A percentile compares a stretch with the other conserved stretches of the same genome.
These are phyloP conservation scores for Halesus radiatus DNA, from an alignment of 1,140 invertebrate species.

Conservation along the genomic window DNA sequence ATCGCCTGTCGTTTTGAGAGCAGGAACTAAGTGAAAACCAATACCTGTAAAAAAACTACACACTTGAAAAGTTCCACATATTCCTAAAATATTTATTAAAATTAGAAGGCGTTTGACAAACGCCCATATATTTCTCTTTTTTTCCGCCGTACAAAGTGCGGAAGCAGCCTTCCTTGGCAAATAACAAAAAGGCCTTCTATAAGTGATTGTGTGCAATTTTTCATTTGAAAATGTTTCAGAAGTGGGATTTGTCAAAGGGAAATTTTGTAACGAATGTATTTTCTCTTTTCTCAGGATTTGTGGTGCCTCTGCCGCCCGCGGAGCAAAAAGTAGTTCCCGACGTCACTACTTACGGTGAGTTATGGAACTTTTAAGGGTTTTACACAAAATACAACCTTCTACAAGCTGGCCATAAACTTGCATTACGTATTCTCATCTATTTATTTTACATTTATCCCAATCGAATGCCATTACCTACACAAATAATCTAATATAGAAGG, in stretches of 20 bases:
- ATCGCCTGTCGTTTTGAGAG: too few relatives aligned
- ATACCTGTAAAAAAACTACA: too few relatives aligned
- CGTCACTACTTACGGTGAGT: constrained; percentile 54
- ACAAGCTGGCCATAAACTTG: background rate
- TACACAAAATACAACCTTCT: constrained; percentile 27
- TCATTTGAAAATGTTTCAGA: constrained; percentile 26
- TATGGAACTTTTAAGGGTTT: constrained; percentile 33
- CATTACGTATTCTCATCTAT: background rate
- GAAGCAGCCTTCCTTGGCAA: too few relatives aligned
- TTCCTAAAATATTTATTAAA: too few relatives aligned
- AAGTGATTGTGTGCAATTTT: constrained; percentile 28
- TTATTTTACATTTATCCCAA: background rate
- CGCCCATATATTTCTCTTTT: too few relatives aligned
- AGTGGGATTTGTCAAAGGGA: constrained; percentile 25
- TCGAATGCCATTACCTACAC: too few relatives aligned
- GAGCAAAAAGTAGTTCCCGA: constrained; percentile 51
- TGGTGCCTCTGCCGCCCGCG: constrained; percentile 53
- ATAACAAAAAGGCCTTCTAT: background rate
- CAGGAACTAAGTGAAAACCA: too few relatives aligned
- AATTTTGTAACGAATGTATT: constrained; percentile 30
- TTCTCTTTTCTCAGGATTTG: constrained; percentile 48
- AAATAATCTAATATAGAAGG: too few relatives aligned
- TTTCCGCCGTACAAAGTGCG: too few relatives aligned
- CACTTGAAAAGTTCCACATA: too few relatives aligned
- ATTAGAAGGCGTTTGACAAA: too few relatives aligned